phyloP scores from a whole-genome alignment of 2,113 vertebrate genomes.

The Epinephelus moara region DNA sequence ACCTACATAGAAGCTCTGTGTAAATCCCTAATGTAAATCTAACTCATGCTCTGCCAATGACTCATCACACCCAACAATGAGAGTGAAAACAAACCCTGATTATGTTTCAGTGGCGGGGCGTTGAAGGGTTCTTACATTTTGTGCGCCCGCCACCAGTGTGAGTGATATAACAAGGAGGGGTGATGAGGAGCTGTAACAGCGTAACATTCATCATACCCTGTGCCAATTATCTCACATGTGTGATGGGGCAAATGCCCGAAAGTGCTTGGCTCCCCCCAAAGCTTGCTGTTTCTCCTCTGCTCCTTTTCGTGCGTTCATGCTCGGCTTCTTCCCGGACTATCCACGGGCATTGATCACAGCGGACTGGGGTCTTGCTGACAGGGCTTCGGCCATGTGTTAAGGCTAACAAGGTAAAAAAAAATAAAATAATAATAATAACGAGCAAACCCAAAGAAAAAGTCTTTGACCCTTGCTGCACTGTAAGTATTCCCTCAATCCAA shows the following conservation, averaged over 20 bases:
- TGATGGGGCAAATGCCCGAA: conserved; percentile 34
- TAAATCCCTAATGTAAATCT: neutral
- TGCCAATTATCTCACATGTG: conserved; percentile 77
- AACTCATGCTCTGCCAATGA: neutral
- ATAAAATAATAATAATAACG: conserved; percentile 65
- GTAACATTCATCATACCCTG: conserved; percentile 7
- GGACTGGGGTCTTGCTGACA: conserved; percentile 53
- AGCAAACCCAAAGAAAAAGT: conserved; percentile 61
- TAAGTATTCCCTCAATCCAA: conserved; percentile 72
- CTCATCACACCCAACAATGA: conserved; percentile 1
- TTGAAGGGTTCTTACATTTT: conserved; percentile 30
- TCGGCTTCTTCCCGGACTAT: conserved; percentile 61
- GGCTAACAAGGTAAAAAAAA: conserved; percentile 82
- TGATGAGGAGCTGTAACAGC: conserved; percentile 37
- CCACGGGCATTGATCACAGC: conserved; percentile 70
- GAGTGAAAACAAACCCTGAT: conserved; percentile 28
- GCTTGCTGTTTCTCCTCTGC: conserved; percentile 14
- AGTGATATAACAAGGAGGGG: conserved; percentile 51
- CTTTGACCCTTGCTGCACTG: conserved; percentile 65
- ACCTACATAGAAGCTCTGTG: no score
- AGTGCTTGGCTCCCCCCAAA: conserved; percentile 15
- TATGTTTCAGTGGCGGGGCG: neutral
- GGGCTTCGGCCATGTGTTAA: conserved; percentile 63
- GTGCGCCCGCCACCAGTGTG: neutral
- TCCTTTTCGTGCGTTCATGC: conserved; percentile 58